Evolutionary conservation across 2,888 invertebrate species (phyloP).

Genomic region (Chymomyza amoena): DNA sequence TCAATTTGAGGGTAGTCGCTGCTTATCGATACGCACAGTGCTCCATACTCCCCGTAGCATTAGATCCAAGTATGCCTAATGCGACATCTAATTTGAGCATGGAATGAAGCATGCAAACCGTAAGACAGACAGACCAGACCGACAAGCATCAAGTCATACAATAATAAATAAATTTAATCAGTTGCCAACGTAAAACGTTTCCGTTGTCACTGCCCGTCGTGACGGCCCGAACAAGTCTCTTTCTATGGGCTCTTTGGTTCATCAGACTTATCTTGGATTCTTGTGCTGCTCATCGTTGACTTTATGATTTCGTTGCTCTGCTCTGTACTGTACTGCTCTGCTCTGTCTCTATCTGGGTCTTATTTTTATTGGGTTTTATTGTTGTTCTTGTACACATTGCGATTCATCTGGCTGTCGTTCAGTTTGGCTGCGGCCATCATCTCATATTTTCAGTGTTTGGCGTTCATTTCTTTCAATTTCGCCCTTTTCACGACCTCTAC

Average conservation of each 20-base stretch:
- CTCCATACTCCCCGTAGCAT: neutral
- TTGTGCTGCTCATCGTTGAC: slow-evolving; percentile 28
- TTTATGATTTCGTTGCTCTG: slow-evolving; percentile 30
- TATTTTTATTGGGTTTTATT: slow-evolving; percentile 7
- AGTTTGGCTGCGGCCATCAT: slow-evolving; percentile 11
- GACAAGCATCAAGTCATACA: neutral
- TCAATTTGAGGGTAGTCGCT: neutral
- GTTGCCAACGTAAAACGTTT: slow-evolving; percentile 39
- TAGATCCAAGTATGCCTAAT: neutral
- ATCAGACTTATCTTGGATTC: slow-evolving; percentile 30
- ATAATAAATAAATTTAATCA: slow-evolving; percentile 70
- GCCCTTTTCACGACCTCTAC: slow-evolving; percentile 38
- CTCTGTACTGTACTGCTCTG: slow-evolving; percentile 6
- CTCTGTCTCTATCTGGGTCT: slow-evolving; percentile 1
- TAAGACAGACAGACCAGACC: slow-evolving; percentile 3
- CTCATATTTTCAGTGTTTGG: slow-evolving; percentile 47
- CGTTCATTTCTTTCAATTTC: slow-evolving; percentile 46
- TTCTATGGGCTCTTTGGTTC: neutral
- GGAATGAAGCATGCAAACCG: slow-evolving; percentile 23
- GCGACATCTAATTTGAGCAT: slow-evolving; percentile 33
- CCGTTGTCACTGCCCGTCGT: slow-evolving; percentile 24
- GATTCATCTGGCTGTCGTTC: slow-evolving; percentile 4
- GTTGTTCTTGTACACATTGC: neutral
- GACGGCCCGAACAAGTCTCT: slow-evolving; percentile 14
- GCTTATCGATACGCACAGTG: neutral